Conservation (phyloP, 2,888 invertebrate genomes). For the Troides helena region DNA sequence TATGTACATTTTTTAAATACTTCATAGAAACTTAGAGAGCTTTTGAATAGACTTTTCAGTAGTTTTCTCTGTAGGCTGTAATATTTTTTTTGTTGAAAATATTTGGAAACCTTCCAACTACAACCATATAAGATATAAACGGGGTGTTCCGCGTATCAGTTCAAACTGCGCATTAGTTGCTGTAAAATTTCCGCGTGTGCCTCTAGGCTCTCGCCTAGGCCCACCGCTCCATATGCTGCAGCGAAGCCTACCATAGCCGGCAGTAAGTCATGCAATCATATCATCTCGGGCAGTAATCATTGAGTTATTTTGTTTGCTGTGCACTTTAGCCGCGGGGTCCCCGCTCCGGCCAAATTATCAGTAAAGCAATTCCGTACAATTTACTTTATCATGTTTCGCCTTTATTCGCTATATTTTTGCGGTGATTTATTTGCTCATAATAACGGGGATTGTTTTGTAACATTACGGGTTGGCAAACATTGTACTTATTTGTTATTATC, state of each 20-base stretch:
- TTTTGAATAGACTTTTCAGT: no score
- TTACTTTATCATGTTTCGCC: conserved; percentile 39
- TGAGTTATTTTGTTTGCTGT: conserved; percentile 64
- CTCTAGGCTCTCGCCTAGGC: conserved; percentile 54
- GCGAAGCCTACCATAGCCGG: conserved; percentile 33
- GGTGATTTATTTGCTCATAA: conserved; percentile 30
- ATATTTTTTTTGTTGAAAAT: no score
- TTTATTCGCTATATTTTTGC: conserved; percentile 20
- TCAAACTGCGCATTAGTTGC: conserved; percentile 43
- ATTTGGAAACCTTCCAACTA: no score
- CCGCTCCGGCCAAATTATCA: conserved; percentile 58
- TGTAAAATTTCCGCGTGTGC: conserved; percentile 48
- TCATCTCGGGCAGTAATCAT: conserved; percentile 61
- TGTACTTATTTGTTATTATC: background rate
- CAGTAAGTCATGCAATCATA: conserved; percentile 51
- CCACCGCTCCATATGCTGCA: conserved; percentile 44
- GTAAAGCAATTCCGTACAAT: conserved; percentile 38
- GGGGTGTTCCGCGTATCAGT: conserved; percentile 16
- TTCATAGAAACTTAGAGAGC: no score
- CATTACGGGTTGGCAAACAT: conserved; percentile 18
- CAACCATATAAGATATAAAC: no score
- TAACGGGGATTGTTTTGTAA: conserved; percentile 13
- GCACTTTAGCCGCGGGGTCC: conserved; percentile 49
- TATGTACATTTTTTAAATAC: no score
- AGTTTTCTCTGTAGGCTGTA: no score